Percentiles rank a stretch among this genome's conserved stretches.
Conservation (phyloP, 1,140 invertebrate genomes). For the Aphaenogaster ashmeadi region DNA sequence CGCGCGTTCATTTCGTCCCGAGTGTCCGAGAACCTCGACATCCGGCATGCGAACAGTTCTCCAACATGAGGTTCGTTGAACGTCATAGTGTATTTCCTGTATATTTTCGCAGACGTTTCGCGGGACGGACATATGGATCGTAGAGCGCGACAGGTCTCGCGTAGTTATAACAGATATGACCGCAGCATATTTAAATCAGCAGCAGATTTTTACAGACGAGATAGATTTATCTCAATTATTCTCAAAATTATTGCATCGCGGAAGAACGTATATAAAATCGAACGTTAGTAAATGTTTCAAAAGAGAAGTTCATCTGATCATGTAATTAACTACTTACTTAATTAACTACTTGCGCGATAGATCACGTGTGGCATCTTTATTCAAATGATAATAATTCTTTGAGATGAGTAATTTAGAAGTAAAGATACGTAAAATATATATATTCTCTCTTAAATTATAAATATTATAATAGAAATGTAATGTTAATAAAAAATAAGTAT, state of each 20-base stretch:
- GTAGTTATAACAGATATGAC: slow-evolving; percentile 33
- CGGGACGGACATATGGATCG: slow-evolving; percentile 16
- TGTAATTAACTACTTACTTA: too few relatives aligned
- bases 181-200: slow-evolving; percentile 40
- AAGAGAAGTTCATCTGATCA: background rate
- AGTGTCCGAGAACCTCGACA: slow-evolving; percentile 76
- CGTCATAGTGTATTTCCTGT: slow-evolving; percentile 72
- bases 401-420: background rate
- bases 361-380: background rate
- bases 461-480: background rate
- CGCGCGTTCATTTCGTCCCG: slow-evolving; percentile 81
- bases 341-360: background rate
- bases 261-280: background rate
- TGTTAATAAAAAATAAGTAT: background rate
- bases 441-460: background rate
- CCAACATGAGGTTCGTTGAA: slow-evolving; percentile 79
- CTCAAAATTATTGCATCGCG: background rate
- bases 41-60: slow-evolving; percentile 55
- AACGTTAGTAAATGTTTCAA: background rate
- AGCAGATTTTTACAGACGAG: background rate
- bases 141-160: background rate
- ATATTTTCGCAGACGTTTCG: slow-evolving; percentile 51
- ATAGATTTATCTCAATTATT: slow-evolving; percentile 24
- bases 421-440: background rate
- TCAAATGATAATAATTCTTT: background rate